Base-by-base conservation (phyloP, 2,113 vertebrate species). In the Atherinomorus stipes region DNA sequence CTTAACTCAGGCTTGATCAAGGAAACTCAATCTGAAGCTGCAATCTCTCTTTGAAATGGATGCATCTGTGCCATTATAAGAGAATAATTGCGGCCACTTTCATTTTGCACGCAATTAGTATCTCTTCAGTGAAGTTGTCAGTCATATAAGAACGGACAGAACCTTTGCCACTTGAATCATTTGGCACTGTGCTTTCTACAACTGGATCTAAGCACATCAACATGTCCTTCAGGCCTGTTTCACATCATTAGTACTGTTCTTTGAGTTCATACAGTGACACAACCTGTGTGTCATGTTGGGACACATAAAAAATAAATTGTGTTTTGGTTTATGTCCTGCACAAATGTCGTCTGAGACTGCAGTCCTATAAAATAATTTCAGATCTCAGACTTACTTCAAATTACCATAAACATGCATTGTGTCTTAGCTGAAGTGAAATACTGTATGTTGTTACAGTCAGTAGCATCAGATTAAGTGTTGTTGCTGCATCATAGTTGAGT, bases 51-150 rank as follows among this genome's bases (percentile, higher is more conserved):
- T 84, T 91, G 76, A 88, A 87, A 88, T 81, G 53, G 72, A 82
- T 76, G 78, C 76, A 91, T 88, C 86, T 84, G 79, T 76, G 78
- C 85, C 74, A 83, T 90, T 84, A 84, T 74, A 76, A 78, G 71
- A 83, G 85, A 89, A 91, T 91, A 92, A 91, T 92, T 91, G 79
- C 85, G 76, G 74, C 80, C 81, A 86, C 88, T 90, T 90, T 90
- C 70, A 85, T 90, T 80, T 79, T 59, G 73, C 40, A 56, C 21
- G 50, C 81, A 90, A 90, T 93, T 90, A 91, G 76, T 83, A 79
- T 80, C 73, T 86, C 62, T 74, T 90, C 83, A 87, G 76, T 84
- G 87, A 86, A 86, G 86, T 90, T 71, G 72, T 88, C 79, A 78
- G 73, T 82, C 72, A 76, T 52, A 83, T 81, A 78, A 78, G 77